Evolutionary conservation across 2,888 invertebrate genomes (phyloP), one percentile per base, ranked within the genome.

Genomic region (Aspidapion aeneum): DNA sequence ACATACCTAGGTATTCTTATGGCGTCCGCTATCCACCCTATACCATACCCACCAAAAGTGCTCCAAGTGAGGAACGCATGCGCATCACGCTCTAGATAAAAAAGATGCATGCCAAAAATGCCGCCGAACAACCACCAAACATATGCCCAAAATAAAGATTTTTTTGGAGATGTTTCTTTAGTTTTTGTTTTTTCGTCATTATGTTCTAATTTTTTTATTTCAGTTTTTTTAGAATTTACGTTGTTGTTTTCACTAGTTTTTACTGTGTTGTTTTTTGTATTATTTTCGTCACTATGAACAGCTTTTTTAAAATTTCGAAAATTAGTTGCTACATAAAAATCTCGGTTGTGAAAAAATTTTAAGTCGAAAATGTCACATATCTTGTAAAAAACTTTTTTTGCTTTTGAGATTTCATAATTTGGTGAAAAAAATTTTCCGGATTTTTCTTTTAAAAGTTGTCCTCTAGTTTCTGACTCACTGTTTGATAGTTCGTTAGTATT

Each of bases 51-150:
- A 1, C 93, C 96, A 18, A 93, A 80, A 0, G 94, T 93, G 64
- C 89, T 89, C 88, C 93, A 92, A 87, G 93, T 94, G 0, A 96
- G 83, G 75, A 97, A 92, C 0, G 94, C 97, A 72, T 98, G 98
- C 19, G 89, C 84, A 79, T 96, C 94, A 62, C 97, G 84, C 60
- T 89, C 86, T 67, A 98, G 82, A 80, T 98, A 98, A 74, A 97
- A 87, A 77, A 96, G 94, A 80, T 98, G 98, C 2, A 92, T 80
- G 0, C 97, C 97, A 70, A 94, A 89, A 72, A 92, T 80, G 2
- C 98, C 98, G 18, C 94, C 94, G 70, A 94, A 85, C 0, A 95
- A 74, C 96, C 96, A 98, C 51, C 90, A 81, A 1, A 96, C 64
- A 75, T 96, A 98, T 0, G 97, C 87, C 73, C 86, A 75, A 58